Base-by-base conservation (phyloP, 1,140 invertebrate genomes). In the Drosophila leontia region DNA sequence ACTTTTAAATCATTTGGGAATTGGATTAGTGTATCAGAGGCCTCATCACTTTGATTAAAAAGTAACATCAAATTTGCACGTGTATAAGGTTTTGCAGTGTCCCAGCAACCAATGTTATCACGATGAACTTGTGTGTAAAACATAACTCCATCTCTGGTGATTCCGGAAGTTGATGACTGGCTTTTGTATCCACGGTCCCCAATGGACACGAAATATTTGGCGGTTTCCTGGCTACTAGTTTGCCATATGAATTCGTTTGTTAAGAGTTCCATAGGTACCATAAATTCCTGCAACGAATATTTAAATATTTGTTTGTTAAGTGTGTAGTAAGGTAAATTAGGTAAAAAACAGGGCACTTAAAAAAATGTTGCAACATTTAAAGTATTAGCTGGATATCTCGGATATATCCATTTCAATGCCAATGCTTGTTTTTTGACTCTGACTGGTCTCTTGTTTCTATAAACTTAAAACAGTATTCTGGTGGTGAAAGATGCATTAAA, bases 1-100 rank as follows among this genome's bases (percentile, higher is more conserved):
- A 97, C 93, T 93, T 95, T 96, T 35, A 97, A 91, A 79, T 97
- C 96, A 80, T 97, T 97, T 0, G 96, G 96, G 82, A 97, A 97
- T 13, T 96, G 93, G 8, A 97, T 88, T 0, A 95, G 95, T 2
- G 19, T 56, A 8, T 94, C 51, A 3, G 60, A 92, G 3, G 93
- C 19, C 3, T 64, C 93, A 75, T 95, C 94, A 39, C 8, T 23
- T 7, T 92, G 83, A 0, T 95, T 95, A 4, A 96, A 92, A 0
- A 96, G 93, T 12, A 45, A 32, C 26, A 1, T 95, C 95, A 41
- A 92, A 82, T 95, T 95, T 7, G 92, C 91, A n/a, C 94, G 94
- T 47, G 93, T 93, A 78, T 96, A 96, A 1, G 95, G 94, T 76
- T 96, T 96, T 1, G 94, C 94, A 0, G 95, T 95, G 80, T 97